phyloP scores from a whole-genome alignment of 2,113 vertebrate genomes.

The Lepus timidus region DNA sequence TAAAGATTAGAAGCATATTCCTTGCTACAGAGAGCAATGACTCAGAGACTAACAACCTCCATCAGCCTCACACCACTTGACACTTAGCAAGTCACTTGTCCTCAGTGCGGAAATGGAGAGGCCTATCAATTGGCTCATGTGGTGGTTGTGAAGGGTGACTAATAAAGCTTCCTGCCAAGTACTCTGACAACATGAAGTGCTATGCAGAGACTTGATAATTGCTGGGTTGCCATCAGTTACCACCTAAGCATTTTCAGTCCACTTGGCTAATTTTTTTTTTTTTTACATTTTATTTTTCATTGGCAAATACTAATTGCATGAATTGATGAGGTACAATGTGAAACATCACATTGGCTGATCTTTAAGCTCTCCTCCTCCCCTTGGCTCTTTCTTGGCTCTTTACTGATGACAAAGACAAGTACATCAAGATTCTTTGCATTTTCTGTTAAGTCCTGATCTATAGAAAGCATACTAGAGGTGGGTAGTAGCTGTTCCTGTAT shows the following conservation, averaged over 20 bases:
- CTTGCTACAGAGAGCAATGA: slow-evolving; percentile 22
- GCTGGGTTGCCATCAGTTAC: slow-evolving; percentile 14
- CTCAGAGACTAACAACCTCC: slow-evolving; percentile 44
- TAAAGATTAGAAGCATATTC: background rate
- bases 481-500: no score
- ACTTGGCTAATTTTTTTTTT: background rate
- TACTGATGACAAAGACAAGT: background rate
- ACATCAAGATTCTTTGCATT: background rate
- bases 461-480: background rate
- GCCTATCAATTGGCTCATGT: slow-evolving; percentile 58
- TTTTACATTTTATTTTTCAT: background rate
- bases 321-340: background rate
- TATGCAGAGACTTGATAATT: background rate
- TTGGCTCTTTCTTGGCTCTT: background rate
- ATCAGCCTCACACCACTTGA: background rate
- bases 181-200: slow-evolving; percentile 27
- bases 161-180: slow-evolving; percentile 44
- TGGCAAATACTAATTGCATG: background rate
- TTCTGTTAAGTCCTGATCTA: background rate
- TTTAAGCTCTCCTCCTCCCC: background rate
- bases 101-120: background rate
- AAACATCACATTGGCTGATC: background rate
- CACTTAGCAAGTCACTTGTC: slow-evolving; percentile 45
- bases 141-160: slow-evolving; percentile 7
- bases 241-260: background rate